Conservation (phyloP, 2,797 vertebrate genomes). For the Rhadinocentrus ornatus region DNA sequence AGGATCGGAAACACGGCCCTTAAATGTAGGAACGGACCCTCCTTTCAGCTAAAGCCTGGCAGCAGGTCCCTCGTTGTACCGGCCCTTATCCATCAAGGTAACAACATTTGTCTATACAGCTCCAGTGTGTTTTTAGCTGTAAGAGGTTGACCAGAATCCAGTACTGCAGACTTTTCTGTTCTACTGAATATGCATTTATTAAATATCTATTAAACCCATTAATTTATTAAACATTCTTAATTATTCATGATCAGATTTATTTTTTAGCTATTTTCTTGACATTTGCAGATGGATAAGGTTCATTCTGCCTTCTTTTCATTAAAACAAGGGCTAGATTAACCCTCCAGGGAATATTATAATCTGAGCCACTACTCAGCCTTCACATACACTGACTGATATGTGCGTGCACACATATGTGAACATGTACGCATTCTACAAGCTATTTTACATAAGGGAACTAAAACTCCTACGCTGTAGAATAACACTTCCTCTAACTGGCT, state of each 20-base stretch:
- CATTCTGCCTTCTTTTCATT: slow-evolving; percentile 16
- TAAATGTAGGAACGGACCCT: no score
- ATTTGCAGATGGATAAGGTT: slow-evolving; percentile 9
- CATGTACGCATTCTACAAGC: not conserved
- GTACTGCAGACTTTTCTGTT: no score
- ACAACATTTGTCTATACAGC: no score
- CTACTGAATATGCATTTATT: slow-evolving; percentile 1
- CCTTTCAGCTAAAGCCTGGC: no score
- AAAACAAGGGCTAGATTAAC: not conserved
- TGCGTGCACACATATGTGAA: not conserved
- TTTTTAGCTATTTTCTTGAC: not conserved
- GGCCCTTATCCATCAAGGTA: no score
- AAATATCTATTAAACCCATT: slow-evolving; percentile 2
- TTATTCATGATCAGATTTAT: slow-evolving; percentile 19
- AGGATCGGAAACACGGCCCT: no score
- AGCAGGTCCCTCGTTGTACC: no score
- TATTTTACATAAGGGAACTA: no score
- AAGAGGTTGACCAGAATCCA: not conserved
- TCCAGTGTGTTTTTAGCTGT: not conserved
- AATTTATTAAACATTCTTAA: slow-evolving; percentile 1
- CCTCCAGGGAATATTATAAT: not conserved
- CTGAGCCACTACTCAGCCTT: not conserved
- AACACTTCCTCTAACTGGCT: not conserved
- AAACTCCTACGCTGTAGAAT: no score
- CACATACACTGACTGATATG: not conserved